Base-by-base conservation (phyloP, 1,140 invertebrate species). In the Drosophila lacertosa region DNA sequence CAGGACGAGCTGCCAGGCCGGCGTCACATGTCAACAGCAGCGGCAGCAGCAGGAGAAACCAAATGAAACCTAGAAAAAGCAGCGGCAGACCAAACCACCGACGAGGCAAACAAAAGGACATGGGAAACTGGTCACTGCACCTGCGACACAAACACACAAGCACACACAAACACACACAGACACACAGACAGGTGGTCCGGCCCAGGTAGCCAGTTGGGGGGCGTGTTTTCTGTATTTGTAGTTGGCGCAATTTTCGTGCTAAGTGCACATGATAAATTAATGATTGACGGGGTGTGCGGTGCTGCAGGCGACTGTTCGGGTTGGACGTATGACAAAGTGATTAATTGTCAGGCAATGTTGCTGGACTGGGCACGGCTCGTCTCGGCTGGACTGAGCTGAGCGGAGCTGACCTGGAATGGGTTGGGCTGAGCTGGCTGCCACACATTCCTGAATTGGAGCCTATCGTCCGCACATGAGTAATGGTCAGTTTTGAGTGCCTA, bases 261-360 rank as follows among this genome's bases (percentile, higher is more conserved):
- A 81, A 81, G 72, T 81, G 77, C 77, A 81, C 77, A 76, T 76
- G 77, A 81, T 81, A 81, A 81, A 81, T 81, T 81, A 81, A 81
- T 81, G 77, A 81, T 81, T 81, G 77, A 58, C 42, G 58, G 58
- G 39, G 24, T 24, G 24, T 13, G 16, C 15, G 35, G 44, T 10
- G 20, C 32, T 50, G 13, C 39, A 50, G 67, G 48, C 48, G 53
- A 40, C 20, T 22, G 45, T 44, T 24, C 6, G 45, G 47, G 18
- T 32, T 33, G 47, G 48, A 42, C 26, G 44, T 58, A 80, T 80
- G 71, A 77, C 77, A 81, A 81, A 81, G 77, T 81, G 77, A 81
- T 81, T 81, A 81, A 81, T 81, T 81, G 72, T 75, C 77, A 75
- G 67, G 18, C 42, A 59, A 47, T 24, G 39, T 48, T 39, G 18